Percentiles rank a stretch among this genome's conserved stretches.
phyloP scores from a whole-genome alignment of 2,797 vertebrate species.

The Neoniphon sammara region DNA sequence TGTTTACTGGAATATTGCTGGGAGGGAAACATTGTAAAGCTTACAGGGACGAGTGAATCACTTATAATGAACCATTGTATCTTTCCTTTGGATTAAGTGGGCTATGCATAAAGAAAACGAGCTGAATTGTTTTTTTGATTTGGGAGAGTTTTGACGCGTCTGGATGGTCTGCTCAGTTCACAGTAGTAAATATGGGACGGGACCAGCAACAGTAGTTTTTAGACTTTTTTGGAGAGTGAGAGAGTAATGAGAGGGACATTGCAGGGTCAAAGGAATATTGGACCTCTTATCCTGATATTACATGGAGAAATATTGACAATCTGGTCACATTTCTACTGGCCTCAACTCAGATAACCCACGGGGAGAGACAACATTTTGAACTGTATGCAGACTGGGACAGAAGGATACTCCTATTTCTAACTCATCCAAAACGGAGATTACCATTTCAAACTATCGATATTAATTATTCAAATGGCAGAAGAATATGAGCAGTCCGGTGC shows the following conservation, averaged over 20 bases:
- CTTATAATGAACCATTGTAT: background rate
- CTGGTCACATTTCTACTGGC: conserved; percentile 6
- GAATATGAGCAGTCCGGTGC: conserved; percentile 46
- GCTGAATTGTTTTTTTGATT: too few species aligned
- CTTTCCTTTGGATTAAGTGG: background rate
- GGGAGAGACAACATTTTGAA: background rate
- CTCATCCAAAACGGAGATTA: background rate
- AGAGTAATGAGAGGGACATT: background rate
- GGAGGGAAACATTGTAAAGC: background rate
- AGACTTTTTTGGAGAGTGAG: too few species aligned
- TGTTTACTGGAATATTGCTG: conserved; percentile 15
- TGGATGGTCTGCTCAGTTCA: too few species aligned
- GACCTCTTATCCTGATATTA: background rate
- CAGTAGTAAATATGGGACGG: too few species aligned
- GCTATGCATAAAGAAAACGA: too few species aligned
- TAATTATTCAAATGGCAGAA: conserved; percentile 57
- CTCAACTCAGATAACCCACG: conserved; percentile 16
- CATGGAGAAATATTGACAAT: background rate
- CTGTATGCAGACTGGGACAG: background rate
- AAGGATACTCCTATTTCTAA: background rate
- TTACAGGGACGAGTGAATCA: background rate
- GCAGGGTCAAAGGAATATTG: background rate
- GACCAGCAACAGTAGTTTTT: too few species aligned
- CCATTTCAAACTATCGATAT: background rate
- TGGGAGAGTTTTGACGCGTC: too few species aligned